Evolutionary conservation across 2,113 vertebrate genomes (phyloP).

Genomic region (Recurvirostra avosetta): DNA sequence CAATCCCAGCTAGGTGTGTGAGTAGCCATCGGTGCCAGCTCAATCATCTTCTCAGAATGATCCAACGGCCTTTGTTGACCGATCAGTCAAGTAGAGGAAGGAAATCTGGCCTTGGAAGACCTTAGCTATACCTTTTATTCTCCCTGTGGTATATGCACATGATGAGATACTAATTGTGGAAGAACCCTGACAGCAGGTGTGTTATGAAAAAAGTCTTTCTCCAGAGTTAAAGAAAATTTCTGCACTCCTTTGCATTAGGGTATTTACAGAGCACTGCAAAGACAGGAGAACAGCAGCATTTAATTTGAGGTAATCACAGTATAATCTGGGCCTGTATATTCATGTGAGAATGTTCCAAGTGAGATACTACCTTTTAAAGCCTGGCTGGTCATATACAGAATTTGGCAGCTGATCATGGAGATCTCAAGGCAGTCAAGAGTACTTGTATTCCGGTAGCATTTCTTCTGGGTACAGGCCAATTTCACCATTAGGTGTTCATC

Average conservation of each 20-base stretch:
- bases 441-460: background rate
- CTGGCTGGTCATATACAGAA: background rate
- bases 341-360: background rate
- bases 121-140: background rate
- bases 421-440: background rate
- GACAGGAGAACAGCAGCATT: background rate
- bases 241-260: background rate
- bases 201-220: background rate
- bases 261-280: background rate
- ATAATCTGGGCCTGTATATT: background rate
- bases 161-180: background rate
- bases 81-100: background rate
- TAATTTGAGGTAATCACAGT: background rate
- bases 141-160: background rate
- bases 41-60: background rate
- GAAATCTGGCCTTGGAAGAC: background rate
- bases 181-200: fast-evolving
- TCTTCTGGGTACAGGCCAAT: background rate
- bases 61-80: background rate
- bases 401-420: background rate
- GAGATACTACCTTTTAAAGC: background rate
- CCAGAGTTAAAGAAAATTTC: background rate
- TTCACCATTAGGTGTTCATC: background rate
- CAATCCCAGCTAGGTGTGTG: background rate
- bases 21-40: background rate